Evolutionary conservation across 2,888 invertebrate genomes (phyloP).

Genomic region (Dolomedes plantarius): DNA sequence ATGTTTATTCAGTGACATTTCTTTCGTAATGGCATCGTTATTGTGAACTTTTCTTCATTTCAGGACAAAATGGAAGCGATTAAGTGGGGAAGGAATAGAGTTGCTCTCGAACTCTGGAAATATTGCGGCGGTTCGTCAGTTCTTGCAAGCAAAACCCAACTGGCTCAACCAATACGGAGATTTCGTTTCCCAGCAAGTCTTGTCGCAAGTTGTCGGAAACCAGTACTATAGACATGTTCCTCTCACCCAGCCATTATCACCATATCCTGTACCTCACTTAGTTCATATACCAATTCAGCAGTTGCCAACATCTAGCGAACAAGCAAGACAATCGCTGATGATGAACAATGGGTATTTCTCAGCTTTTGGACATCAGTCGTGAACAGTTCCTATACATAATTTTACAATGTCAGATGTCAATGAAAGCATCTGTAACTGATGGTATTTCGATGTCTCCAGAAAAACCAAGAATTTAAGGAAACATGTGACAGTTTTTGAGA

Average conservation of each 20-base stretch:
- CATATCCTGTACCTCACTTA: not conserved
- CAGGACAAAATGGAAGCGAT: not conserved
- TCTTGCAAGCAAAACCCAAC: slow-evolving; percentile 78
- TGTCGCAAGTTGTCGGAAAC: not conserved
- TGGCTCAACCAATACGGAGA: slow-evolving; percentile 55
- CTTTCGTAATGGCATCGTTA: too few species aligned
- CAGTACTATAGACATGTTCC: not conserved
- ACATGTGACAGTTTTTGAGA: too few species aligned
- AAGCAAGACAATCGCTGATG: not conserved
- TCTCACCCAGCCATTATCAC: not conserved
- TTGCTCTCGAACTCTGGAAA: slow-evolving; percentile 97
- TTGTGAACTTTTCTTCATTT: not conserved
- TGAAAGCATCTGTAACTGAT: too few species aligned
- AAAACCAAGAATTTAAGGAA: too few species aligned
- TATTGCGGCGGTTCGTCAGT: slow-evolving; percentile 96
- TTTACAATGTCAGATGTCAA: too few species aligned
- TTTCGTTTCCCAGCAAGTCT: not conserved
- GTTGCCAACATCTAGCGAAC: not conserved
- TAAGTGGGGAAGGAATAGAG: slow-evolving; percentile 83
- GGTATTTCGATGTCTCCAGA: too few species aligned
- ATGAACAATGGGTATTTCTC: not conserved
- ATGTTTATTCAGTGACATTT: too few species aligned
- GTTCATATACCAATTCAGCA: not conserved
- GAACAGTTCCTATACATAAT: too few species aligned
- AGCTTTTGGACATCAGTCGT: not conserved